Evolutionary conservation across 2,113 vertebrate species (phyloP), one percentile per base, ranked within the genome.

Genomic region (Phylloscopus whistleri): DNA sequence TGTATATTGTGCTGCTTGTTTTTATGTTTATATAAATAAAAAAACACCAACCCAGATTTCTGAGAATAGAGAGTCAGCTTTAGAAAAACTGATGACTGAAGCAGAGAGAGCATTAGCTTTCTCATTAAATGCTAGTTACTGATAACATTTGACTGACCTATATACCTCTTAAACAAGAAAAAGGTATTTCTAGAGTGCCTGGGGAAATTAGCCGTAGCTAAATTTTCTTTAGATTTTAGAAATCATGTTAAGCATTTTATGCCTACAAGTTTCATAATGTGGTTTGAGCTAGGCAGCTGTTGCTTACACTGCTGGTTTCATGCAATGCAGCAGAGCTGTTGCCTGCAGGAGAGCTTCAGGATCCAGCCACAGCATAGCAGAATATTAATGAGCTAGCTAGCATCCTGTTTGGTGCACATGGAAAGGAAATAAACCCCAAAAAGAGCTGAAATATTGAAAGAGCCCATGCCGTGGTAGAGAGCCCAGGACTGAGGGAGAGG

Each of bases 21-120:
- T 73, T 31, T 69, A 73, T 55, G 17, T 74, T 79, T 81, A 24
- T 76, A 35, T 7, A 39, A 5, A 43, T 30, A 43, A 33, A 22
- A 8, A 26, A 55, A 31, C 70, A 33, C 0, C 4, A 46, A 46
- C 41, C 7, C 31, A 72, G 52, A 43, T 77, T 63, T 95, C 84
- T 86, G 51, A 74, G 85, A 95, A 77, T 27, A 87, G n/a, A 86
- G 26, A 87, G 17, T 82, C 70, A 82, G 82, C 51, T 93, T 91
- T 66, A 73, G 52, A 53, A 91, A 95, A 95, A 78, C 30, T 93
- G 90, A 94, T 91, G 92, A 91, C 79, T 59, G 72, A 87, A 93
- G 90, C 87, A 92, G 39, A 30, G 51, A 52, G 84, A 69, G 79
- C n/a, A 67, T 96, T 90, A 95, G 43, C 58, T 86, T 86, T 78